A percentile compares a stretch with the other conserved stretches of the same genome.
phyloP scores from a whole-genome alignment of 1,140 invertebrate genomes.

The Heterodera schachtii region DNA sequence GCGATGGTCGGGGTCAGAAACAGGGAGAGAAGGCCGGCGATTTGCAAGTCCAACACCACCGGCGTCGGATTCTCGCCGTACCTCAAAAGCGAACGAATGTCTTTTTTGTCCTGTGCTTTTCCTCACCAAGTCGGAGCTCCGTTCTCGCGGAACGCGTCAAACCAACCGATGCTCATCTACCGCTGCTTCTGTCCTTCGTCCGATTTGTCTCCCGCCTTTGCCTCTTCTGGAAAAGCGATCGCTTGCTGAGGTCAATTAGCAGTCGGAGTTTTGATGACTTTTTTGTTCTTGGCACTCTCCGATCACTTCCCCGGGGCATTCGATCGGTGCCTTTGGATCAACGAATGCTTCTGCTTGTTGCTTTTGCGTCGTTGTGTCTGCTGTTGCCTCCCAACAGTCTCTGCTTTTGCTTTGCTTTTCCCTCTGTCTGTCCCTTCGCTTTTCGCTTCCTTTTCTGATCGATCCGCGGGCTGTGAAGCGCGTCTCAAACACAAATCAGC shows the following conservation, averaged over 20 bases:
- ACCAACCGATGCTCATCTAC: slow-evolving; percentile 54
- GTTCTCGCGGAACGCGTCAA: slow-evolving; percentile 59
- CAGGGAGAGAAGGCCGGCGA: slow-evolving; percentile 40
- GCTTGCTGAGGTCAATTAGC: background rate
- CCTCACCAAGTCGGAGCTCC: slow-evolving; percentile 53
- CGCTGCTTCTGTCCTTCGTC: background rate
- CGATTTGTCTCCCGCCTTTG: background rate
- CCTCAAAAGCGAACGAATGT: background rate
- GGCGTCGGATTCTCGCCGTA: slow-evolving; percentile 59
- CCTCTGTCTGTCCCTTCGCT: background rate
- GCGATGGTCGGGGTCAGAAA: slow-evolving; percentile 52
- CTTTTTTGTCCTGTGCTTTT: too few relatives aligned
- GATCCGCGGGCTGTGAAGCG: background rate
- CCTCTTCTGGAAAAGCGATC: background rate
- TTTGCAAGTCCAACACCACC: slow-evolving; percentile 52
- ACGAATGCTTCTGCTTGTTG: background rate
- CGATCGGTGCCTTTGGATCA: too few relatives aligned
- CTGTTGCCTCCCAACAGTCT: too few relatives aligned
- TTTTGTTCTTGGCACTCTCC: background rate
- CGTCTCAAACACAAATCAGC: background rate
- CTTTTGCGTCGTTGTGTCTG: too few relatives aligned
- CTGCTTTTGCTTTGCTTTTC: too few relatives aligned
- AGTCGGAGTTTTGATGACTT: background rate
- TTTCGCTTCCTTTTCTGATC: background rate
- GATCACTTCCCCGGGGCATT: background rate